phyloP scores from a whole-genome alignment of 2,888 invertebrate genomes.

The Tricholauxania praeusta region DNA sequence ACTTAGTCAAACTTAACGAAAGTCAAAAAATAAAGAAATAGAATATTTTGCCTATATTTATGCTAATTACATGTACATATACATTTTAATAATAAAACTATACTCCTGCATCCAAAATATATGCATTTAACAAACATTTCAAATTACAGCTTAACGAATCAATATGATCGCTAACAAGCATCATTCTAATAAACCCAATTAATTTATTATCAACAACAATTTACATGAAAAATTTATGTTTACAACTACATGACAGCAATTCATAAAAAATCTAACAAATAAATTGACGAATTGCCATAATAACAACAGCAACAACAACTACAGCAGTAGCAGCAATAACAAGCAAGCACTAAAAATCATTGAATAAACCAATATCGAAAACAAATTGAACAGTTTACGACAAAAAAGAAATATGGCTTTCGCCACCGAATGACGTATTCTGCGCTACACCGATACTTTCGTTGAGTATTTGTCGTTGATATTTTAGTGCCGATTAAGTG shows the following conservation, averaged over 20 bases:
- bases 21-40: no score
- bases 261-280: constrained; percentile 15
- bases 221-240: constrained; percentile 13
- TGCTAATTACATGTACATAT: no score
- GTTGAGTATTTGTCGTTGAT: constrained; percentile 13
- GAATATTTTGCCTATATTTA: no score
- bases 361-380: not conserved
- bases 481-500: no score
- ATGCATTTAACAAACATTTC: no score
- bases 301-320: constrained; percentile 1
- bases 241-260: constrained; percentile 12
- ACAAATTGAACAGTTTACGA: not conserved
- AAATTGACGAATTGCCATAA: constrained; percentile 15
- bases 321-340: not conserved
- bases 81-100: no score
- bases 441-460: not conserved
- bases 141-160: not conserved
- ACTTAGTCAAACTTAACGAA: not conserved
- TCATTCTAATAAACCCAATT: not conserved
- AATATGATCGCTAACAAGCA: not conserved
- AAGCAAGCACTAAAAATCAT: not conserved
- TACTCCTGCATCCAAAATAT: no score
- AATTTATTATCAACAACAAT: constrained; percentile 9
- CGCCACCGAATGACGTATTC: not conserved
- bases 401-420: not conserved